Base-by-base conservation (phyloP, 2,888 invertebrate genomes). In the Clunio marinus region DNA sequence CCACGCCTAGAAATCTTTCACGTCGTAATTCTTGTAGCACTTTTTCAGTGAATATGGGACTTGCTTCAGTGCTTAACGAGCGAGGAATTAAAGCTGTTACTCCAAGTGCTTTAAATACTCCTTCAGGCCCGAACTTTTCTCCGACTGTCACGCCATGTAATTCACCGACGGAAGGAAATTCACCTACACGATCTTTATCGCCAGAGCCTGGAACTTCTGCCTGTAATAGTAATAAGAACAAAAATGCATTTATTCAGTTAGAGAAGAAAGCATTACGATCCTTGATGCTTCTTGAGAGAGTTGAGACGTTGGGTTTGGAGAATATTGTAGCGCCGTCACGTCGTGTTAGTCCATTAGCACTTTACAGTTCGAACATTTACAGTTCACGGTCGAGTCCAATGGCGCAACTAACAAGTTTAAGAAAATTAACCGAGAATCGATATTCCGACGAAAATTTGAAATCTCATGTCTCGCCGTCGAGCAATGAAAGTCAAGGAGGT, bases 81-180 rank as follows among this genome's bases (percentile, higher is more conserved):
- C 81, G 91, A 71, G 90, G 90, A 55, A 87, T 88, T 70, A 85
- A 86, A 77, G 88, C 87, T 13, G 85, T 84, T 1, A 87, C 88
- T n/a, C 86, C 87, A 3, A 86, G 86, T 55, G 84, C 84, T 46
- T 77, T 85, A 1, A 82, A 84, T 71, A 84, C 87, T 2, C 87
- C 88, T 5, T 83, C 82, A 51, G 85, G 84, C 27, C 80, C 81
- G 1, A 83, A 83, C 71, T 91, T 83, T 77, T 84, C 89, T 5
- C 90, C 92, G 2, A 93, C 93, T 0, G 91, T 91, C 5, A 93
- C 93, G 4, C 93, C 93, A 1, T 89, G 90, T 75, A 93, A 93
- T 77, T 91, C 91, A 75, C 93, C 93, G 66, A 77, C 77, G 58
- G 80, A 80, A 13, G 27, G 27, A 8, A 51, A 51, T 13, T 86